A percentile compares a stretch with the other conserved stretches of the same genome.
Evolutionary conservation across 2,797 vertebrate genomes (phyloP).

Genomic region (Sphenodon punctatus): DNA sequence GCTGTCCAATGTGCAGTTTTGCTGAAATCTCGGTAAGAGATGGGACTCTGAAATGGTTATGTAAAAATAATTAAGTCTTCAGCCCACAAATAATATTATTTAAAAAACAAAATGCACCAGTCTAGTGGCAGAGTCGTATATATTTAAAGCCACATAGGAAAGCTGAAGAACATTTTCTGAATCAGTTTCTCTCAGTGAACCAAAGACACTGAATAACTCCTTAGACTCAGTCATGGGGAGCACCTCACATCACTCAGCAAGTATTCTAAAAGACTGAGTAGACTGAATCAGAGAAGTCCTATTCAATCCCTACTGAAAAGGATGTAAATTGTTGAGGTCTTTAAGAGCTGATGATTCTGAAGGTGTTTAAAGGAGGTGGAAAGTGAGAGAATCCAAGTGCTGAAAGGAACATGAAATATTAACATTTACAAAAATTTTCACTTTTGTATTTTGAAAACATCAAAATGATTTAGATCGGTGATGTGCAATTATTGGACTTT

Average conservation of each 20-base stretch:
- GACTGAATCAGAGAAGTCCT: background rate
- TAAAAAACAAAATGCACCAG: background rate
- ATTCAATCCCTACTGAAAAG: background rate
- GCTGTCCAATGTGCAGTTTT: slow-evolving; percentile 88
- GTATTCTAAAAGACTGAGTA: background rate
- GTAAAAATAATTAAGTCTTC: background rate
- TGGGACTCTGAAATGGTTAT: slow-evolving; percentile 79
- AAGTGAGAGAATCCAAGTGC: background rate
- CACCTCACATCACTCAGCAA: background rate
- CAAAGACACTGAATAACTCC: no score
- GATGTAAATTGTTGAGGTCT: background rate
- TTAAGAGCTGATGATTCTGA: background rate
- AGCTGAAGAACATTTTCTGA: no score
- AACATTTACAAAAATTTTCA: no score
- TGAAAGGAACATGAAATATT: background rate
- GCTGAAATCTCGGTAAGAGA: slow-evolving; percentile 87
- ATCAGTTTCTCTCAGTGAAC: no score
- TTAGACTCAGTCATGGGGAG: background rate
- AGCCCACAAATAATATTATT: background rate
- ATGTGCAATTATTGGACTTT: no score
- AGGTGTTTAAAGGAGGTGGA: background rate
- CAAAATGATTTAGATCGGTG: no score
- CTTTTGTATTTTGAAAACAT: background rate
- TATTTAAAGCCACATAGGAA: no score
- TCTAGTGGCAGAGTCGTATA: no score